Percentiles rank a stretch among this genome's conserved stretches.
Evolutionary conservation across 1,140 invertebrate genomes (phyloP).

Genomic region (Papilio machaon): DNA sequence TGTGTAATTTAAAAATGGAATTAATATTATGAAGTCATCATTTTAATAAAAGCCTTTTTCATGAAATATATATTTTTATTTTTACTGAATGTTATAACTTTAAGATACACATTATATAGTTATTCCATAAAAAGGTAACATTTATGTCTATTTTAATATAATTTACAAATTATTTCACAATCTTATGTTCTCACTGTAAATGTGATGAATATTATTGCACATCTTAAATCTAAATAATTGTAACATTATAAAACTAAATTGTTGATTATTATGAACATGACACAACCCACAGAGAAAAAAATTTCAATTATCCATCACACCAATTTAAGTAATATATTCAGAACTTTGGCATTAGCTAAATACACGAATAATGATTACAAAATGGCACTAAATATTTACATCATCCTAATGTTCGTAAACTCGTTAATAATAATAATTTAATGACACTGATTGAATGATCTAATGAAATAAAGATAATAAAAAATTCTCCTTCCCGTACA

Average conservation of each 20-base stretch:
- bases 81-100: conserved; percentile 33
- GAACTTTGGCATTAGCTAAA: conserved; percentile 78
- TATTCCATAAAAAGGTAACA: conserved; percentile 36
- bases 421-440: conserved; percentile 34
- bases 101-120: conserved; percentile 29
- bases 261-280: conserved; percentile 43
- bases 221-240: conserved; percentile 41
- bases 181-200: background rate
- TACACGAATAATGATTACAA: conserved; percentile 61
- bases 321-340: conserved; percentile 52
- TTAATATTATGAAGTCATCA: too few relatives aligned
- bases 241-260: conserved; percentile 15
- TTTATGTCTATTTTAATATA: conserved; percentile 20
- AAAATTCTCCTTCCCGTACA: background rate
- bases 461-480: conserved; percentile 10
- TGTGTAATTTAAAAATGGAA: too few relatives aligned
- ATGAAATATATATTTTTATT: conserved; percentile 40
- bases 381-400: conserved; percentile 80
- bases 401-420: conserved; percentile 54
- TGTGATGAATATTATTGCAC: conserved; percentile 44
- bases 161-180: conserved; percentile 30
- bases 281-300: conserved; percentile 53
- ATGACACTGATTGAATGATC: conserved; percentile 34
- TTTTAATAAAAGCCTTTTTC: background rate
- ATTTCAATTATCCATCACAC: conserved; percentile 36